These are phyloP conservation scores for Notarius quadriscutis DNA, from an alignment of 2,113 vertebrate genomes.

Conservation along the genomic window DNA sequence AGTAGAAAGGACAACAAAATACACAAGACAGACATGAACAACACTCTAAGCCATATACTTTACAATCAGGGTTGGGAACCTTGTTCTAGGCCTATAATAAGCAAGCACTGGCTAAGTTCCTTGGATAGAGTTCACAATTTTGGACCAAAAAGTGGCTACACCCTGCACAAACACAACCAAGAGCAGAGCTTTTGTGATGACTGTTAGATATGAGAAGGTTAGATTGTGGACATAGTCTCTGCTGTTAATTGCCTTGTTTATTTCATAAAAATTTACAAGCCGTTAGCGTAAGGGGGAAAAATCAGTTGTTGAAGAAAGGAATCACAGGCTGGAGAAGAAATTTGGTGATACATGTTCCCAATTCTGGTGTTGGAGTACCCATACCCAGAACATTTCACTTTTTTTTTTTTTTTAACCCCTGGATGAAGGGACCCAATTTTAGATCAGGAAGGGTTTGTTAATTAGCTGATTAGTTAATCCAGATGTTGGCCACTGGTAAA, in stretches of 20 bases:
- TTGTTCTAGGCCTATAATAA: constrained; percentile 3
- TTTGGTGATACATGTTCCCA: background rate
- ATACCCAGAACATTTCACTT: background rate
- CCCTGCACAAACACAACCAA: constrained; percentile 14
- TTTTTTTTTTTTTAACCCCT: background rate
- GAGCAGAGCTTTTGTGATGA: background rate
- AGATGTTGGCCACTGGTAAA: background rate
- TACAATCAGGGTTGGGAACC: background rate
- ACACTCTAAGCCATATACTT: background rate
- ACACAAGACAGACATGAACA: background rate
- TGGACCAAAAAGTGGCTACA: constrained; percentile 13
- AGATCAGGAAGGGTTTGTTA: background rate
- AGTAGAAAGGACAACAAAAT: no score
- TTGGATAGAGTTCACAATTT: background rate
- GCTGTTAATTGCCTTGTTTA: background rate
- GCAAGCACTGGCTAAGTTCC: background rate
- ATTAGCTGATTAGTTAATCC: background rate
- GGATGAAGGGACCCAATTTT: no score
- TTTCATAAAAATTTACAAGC: background rate
- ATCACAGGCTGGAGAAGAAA: background rate
- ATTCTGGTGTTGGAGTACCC: background rate
- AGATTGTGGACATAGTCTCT: background rate
- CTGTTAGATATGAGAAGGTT: background rate
- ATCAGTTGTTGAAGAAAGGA: background rate
- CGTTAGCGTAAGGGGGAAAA: background rate